Conservation (phyloP, 2,888 invertebrate genomes). For the Hedychridium roseum region DNA sequence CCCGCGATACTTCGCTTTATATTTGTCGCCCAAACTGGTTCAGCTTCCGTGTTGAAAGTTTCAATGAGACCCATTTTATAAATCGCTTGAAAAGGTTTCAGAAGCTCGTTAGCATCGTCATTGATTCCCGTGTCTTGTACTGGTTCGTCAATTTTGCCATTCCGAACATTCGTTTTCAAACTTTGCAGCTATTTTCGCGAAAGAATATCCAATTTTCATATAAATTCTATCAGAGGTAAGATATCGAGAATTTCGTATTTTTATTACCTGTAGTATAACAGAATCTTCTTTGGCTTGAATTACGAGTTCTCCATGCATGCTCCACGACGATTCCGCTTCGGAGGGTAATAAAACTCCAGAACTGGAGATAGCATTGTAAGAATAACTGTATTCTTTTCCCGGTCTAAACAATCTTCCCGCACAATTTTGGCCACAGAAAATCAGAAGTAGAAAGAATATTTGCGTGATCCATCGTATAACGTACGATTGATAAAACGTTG, state of each 20-base stretch:
- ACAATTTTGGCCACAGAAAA: slow-evolving; percentile 15
- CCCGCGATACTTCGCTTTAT: slow-evolving; percentile 74
- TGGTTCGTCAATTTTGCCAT: slow-evolving; percentile 43
- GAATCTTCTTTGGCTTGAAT: slow-evolving; percentile 44
- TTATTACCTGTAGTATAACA: slow-evolving; percentile 47
- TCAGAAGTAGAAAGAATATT: slow-evolving; percentile 18
- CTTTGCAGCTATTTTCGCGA: slow-evolving; percentile 45
- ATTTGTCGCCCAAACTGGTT: slow-evolving; percentile 74
- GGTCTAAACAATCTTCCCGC: slow-evolving; percentile 43
- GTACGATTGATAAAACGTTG: background rate
- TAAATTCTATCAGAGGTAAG: background rate
- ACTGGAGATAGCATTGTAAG: slow-evolving; percentile 52
- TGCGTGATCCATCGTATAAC: slow-evolving; percentile 5
- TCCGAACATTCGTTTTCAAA: slow-evolving; percentile 47
- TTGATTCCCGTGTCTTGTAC: slow-evolving; percentile 24
- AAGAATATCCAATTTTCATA: slow-evolving; percentile 1
- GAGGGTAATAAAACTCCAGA: slow-evolving; percentile 55
- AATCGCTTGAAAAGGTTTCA: slow-evolving; percentile 51
- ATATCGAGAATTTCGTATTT: no score
- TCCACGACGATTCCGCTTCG: slow-evolving; percentile 55
- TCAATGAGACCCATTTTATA: slow-evolving; percentile 50
- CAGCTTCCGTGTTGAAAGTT: slow-evolving; percentile 58
- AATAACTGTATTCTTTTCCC: slow-evolving; percentile 54
- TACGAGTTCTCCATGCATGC: slow-evolving; percentile 48
- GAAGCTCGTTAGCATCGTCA: slow-evolving; percentile 43